phyloP scores from a whole-genome alignment of 2,797 vertebrate species.

The Tenualosa ilisha region DNA sequence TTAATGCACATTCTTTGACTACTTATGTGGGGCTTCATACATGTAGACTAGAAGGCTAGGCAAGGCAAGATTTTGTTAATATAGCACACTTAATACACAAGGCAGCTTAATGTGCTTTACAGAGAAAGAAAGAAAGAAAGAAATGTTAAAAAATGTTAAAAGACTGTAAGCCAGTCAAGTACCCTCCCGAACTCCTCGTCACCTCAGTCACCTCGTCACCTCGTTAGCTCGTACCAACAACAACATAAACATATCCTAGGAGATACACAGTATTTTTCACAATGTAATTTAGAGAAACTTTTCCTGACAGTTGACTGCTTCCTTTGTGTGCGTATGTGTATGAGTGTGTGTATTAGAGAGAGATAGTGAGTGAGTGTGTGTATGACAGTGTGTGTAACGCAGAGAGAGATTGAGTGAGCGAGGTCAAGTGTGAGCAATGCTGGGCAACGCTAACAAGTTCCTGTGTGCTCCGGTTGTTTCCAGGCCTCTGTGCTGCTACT shows the following conservation, averaged over 20 bases:
- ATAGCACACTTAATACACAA: too few species aligned
- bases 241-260: neutral
- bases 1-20: neutral
- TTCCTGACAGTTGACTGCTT: neutral
- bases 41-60: neutral
- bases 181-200: neutral
- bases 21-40: neutral
- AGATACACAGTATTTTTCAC: too few species aligned
- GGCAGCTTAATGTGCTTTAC: too few species aligned
- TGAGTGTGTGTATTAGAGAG: neutral
- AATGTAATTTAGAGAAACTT: too few species aligned
- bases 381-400: neutral
- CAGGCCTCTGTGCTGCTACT: constrained; percentile 88
- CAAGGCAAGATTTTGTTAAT: too few species aligned
- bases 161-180: neutral
- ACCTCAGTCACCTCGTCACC: neutral
- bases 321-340: neutral
- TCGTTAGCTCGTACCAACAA: neutral
- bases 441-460: neutral
- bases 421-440: neutral
- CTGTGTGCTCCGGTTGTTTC: neutral
- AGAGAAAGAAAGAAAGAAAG: too few species aligned
- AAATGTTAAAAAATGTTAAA: too few species aligned
- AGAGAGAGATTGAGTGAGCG: too few species aligned
- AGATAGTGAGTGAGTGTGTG: neutral